phyloP scores from a whole-genome alignment of 2,888 invertebrate genomes.

The Drosophila phalerata region DNA sequence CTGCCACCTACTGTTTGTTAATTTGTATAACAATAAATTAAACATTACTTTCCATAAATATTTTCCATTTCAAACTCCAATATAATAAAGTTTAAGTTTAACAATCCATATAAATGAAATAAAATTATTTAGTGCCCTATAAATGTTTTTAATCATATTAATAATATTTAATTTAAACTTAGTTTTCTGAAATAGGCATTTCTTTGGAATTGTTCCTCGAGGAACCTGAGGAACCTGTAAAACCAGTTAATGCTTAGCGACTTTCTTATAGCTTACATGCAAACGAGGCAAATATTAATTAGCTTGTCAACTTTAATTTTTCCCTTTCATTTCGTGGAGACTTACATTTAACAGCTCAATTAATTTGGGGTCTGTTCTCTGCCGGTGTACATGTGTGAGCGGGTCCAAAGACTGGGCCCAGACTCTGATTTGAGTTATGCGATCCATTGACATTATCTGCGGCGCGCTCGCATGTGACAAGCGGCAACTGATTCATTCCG shows the following conservation, averaged over 20 bases:
- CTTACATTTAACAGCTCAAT: conserved; percentile 81
- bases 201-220: conserved; percentile 11
- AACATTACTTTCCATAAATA: background rate
- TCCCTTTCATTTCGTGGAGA: conserved; percentile 81
- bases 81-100: background rate
- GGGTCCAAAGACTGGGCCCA: conserved; percentile 35
- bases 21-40: conserved; percentile 2
- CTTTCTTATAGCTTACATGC: conserved; percentile 51
- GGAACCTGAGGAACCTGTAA: conserved; percentile 53
- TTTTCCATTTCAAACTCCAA: background rate
- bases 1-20: conserved; percentile 41
- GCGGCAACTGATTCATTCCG: conserved; percentile 76
- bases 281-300: conserved; percentile 82
- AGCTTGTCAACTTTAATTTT: conserved; percentile 78
- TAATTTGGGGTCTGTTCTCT: conserved; percentile 64
- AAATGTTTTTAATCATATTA: background rate
- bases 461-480: conserved; percentile 66
- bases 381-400: conserved; percentile 45
- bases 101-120: background rate
- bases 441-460: conserved; percentile 78
- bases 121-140: background rate
- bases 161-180: background rate
- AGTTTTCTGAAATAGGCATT: no score
- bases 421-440: conserved; percentile 73
- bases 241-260: conserved; percentile 60